Conservation (phyloP, 1,140 invertebrate species). For the Daktulosphaira vitifoliae region DNA sequence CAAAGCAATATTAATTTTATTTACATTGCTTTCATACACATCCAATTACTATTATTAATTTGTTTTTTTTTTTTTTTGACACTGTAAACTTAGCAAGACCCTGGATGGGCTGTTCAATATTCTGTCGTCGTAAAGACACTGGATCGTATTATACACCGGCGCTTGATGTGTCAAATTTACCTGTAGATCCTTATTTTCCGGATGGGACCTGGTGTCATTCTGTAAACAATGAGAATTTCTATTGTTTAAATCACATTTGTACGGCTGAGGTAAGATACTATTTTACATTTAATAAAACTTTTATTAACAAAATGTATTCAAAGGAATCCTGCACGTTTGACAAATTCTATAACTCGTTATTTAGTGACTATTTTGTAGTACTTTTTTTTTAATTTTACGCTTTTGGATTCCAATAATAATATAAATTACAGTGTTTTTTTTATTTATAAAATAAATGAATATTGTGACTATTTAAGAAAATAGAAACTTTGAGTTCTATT, state of each 20-base stretch:
- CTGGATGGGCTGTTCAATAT: constrained; percentile 69
- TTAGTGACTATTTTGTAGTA: no score
- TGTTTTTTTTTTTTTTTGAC: constrained; percentile 31
- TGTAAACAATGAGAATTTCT: constrained; percentile 55
- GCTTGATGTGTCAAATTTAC: constrained; percentile 49
- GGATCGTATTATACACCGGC: constrained; percentile 63
- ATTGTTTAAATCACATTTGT: constrained; percentile 63
- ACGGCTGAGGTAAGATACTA: constrained; percentile 50
- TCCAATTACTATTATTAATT: no score
- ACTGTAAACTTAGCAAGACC: constrained; percentile 52
- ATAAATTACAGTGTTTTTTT: no score
- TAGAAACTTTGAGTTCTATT: no score
- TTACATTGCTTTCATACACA: no score
- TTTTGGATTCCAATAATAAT: no score
- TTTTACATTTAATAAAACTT: neutral
- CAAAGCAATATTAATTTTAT: no score
- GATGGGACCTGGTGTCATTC: constrained; percentile 72
- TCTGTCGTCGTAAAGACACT: constrained; percentile 56
- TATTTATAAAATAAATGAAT: no score
- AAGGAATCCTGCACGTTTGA: no score
- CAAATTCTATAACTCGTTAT: no score
- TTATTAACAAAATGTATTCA: neutral
- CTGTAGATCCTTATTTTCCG: constrained; percentile 62
- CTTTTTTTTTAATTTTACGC: no score
- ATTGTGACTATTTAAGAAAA: no score